A percentile compares a stretch with the other conserved stretches of the same genome.
Conservation (phyloP, 2,797 vertebrate species). For the Chelon auratus region DNA sequence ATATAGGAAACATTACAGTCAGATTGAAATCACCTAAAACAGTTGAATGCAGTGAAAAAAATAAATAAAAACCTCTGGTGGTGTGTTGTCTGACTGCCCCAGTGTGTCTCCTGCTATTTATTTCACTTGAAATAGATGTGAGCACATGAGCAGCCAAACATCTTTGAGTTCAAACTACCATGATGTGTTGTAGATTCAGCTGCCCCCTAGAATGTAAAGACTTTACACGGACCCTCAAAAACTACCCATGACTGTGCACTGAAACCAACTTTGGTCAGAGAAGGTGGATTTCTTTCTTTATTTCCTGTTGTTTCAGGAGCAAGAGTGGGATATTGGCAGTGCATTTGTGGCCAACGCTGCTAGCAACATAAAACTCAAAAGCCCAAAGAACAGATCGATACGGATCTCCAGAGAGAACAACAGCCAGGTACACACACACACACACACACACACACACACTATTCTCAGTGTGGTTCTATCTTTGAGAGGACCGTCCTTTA, state of each 20-base stretch:
- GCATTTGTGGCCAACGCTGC: constrained; percentile 79
- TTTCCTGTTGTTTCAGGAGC: constrained; percentile 58
- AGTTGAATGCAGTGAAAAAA: too few species aligned
- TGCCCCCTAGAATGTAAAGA: neutral
- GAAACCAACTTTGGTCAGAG: neutral
- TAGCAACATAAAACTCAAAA: constrained; percentile 69
- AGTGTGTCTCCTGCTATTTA: neutral
- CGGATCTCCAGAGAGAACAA: constrained; percentile 70
- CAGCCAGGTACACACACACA: constrained; percentile 51
- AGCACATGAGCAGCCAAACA: neutral
- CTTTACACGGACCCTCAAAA: neutral
- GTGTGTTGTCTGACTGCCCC: too few species aligned
- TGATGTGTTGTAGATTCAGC: neutral
- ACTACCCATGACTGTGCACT: neutral
- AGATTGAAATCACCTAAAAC: too few species aligned
- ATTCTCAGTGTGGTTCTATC: too few species aligned
- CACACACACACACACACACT: too few species aligned
- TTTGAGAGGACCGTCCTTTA: too few species aligned
- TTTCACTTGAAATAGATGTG: neutral
- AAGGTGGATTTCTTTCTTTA: neutral
- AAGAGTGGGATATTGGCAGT: constrained; percentile 78
- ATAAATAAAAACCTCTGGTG: too few species aligned
- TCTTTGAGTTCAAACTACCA: neutral
- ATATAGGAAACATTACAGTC: too few species aligned
- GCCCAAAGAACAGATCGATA: constrained; percentile 21